phyloP scores from a whole-genome alignment of 2,888 invertebrate genomes.

The Lycia hirtaria region DNA sequence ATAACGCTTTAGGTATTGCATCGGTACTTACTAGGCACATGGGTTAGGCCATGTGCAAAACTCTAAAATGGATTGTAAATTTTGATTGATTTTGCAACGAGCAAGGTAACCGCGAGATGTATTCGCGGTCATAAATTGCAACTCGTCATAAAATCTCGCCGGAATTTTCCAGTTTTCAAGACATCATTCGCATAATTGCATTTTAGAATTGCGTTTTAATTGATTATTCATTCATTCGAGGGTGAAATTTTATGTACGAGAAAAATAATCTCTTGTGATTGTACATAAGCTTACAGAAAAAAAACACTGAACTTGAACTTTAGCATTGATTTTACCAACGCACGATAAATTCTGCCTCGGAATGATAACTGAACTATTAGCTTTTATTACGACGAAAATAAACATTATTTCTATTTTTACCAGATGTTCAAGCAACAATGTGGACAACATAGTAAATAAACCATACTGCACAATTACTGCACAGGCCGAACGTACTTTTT shows the following conservation, averaged over 20 bases:
- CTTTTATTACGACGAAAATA: background rate
- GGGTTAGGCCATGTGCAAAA: slow-evolving; percentile 7
- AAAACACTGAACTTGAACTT: background rate
- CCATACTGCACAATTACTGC: too few species aligned
- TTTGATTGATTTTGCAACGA: slow-evolving; percentile 9
- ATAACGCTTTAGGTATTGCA: slow-evolving; percentile 25
- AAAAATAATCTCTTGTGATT: background rate
- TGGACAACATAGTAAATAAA: too few species aligned
- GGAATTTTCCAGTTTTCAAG: slow-evolving; percentile 8
- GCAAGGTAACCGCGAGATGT: slow-evolving; percentile 5
- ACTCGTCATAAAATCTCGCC: slow-evolving; percentile 7
- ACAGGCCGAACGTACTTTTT: too few species aligned
- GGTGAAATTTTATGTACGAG: background rate
- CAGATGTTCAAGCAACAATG: too few species aligned
- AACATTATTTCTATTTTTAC: too few species aligned
- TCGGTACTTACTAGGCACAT: slow-evolving; percentile 3
- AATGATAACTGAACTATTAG: background rate
- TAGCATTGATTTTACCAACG: background rate
- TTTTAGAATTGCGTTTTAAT: slow-evolving; percentile 7
- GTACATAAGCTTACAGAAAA: background rate
- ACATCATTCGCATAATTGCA: background rate
- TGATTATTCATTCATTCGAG: background rate
- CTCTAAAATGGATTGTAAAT: slow-evolving; percentile 16
- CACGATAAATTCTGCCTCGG: background rate
- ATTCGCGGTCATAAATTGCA: slow-evolving; percentile 11